Base-by-base conservation (phyloP, 1,140 invertebrate species). In the Ostrea denselamellosa region DNA sequence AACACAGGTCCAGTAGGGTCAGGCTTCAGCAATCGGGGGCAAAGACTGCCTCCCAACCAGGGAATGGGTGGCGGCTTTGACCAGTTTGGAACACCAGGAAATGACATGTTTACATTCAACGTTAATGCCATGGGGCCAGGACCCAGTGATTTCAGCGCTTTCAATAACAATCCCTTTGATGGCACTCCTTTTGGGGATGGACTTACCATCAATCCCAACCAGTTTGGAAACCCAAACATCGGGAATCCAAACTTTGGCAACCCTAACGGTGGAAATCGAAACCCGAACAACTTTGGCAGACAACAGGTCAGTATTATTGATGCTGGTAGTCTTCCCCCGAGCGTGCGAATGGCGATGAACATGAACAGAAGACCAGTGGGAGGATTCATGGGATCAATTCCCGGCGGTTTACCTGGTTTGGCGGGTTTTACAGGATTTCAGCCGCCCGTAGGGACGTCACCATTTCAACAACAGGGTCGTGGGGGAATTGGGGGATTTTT, bases 21-120 rank as follows among this genome's bases (percentile, higher is more conserved):
- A 22, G 82, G 82, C 10, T 83, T 83, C 44, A 52, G 9, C 19
- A 83, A 83, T 52, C 82, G 53, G 19, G 82, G 82, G n/a, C 34
- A 17, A 12, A 53, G 44, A 22, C 28, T 34, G 0, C 68, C 68
- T 77, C 68, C 68, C 68, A 52, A 83, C 19, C 17, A n/a, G 82
- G 51, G 52, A 3, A 17, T n/a, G 7, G 44, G 44, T 9, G 52
- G 82, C 17, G 44, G n/a, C 12, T 83, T 83, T 8, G 82, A 83
- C n/a, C 44, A 52, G 44, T 83, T 83, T 19, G 82, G 82, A 22
- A 83, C 82, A 51, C 19, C 44, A 53, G 82, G 82, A 19, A 83
- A 83, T 52, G 82, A 83, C 14, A 22, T 53, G 82, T n/a, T 83
- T 17, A 83, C 82, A 51, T 83, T 83, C 44, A 83, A 83, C 22